Evolutionary conservation across 2,888 invertebrate species (phyloP).

Genomic region (Cinara cedri): DNA sequence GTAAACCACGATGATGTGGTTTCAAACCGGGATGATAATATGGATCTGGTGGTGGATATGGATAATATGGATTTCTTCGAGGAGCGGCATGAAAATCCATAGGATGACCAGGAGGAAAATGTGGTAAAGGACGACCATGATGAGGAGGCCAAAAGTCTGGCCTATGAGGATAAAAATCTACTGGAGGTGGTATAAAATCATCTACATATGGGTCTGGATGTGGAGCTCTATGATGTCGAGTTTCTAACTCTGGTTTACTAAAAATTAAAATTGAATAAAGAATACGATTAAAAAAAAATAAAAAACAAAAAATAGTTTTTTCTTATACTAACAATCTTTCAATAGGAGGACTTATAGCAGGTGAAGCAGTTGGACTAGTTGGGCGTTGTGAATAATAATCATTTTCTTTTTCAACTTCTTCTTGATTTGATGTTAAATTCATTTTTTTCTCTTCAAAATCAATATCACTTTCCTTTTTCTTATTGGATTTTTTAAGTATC

Average conservation of each 20-base stretch:
- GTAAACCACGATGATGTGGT: constrained; percentile 54
- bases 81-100: constrained; percentile 52
- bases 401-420: constrained; percentile 75
- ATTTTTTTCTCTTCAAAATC: constrained; percentile 96
- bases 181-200: constrained; percentile 45
- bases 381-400: constrained; percentile 70
- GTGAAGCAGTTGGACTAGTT: constrained; percentile 66
- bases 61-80: constrained; percentile 48
- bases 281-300: not conserved
- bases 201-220: constrained; percentile 43
- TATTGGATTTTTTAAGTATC: constrained; percentile 87
- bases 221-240: constrained; percentile 45
- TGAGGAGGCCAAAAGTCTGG: constrained; percentile 58
- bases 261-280: not conserved
- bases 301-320: not conserved
- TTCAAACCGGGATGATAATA: constrained; percentile 57
- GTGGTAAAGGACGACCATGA: constrained; percentile 52
- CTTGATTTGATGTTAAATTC: constrained; percentile 81
- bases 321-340: constrained; percentile 50
- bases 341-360: constrained; percentile 51
- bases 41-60: constrained; percentile 48
- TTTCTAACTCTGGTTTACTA: constrained; percentile 50
- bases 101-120: constrained; percentile 55
- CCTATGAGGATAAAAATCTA: constrained; percentile 56
- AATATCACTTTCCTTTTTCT: constrained; percentile 91